A percentile compares a stretch with the other conserved stretches of the same genome.
These are phyloP conservation scores for Eristalis arbustorum DNA, from an alignment of 2,888 invertebrate species.

Conservation along the genomic window DNA sequence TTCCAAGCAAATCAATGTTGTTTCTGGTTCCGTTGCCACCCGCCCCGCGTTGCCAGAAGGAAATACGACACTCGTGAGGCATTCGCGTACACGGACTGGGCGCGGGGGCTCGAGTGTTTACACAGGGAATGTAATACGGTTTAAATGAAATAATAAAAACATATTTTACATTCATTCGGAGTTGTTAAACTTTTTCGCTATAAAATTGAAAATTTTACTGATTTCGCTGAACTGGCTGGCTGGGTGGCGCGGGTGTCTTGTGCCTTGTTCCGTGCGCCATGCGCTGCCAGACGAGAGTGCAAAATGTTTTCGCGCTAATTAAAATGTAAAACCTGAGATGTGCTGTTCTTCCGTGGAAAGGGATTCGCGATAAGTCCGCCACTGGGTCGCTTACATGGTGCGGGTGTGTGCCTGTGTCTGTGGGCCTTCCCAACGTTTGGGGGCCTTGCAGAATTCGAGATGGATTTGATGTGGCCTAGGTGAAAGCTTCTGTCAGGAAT, in stretches of 20 bases:
- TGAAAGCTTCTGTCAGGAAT: too few relatives aligned
- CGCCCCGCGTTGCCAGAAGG: background rate
- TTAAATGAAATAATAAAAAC: constrained; percentile 55
- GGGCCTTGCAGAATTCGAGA: background rate
- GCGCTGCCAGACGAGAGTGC: background rate
- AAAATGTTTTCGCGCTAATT: constrained; percentile 51
- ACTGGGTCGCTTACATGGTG: background rate
- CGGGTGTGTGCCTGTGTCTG: background rate
- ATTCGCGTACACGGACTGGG: background rate
- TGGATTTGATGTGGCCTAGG: background rate
- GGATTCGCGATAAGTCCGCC: background rate
- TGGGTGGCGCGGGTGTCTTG: background rate
- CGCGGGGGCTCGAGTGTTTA: background rate
- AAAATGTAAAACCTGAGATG: constrained; percentile 47
- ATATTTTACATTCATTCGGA: constrained; percentile 53
- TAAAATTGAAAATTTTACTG: constrained; percentile 32
- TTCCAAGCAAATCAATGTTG: constrained; percentile 41
- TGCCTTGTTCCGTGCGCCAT: background rate
- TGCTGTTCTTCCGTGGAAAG: background rate
- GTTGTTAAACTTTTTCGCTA: constrained; percentile 44
- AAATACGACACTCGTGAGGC: constrained; percentile 15
- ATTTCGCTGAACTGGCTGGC: constrained; percentile 27
- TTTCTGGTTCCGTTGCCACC: background rate
- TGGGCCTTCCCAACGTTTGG: background rate
- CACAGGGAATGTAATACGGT: constrained; percentile 28